phyloP scores from a whole-genome alignment of 2,113 vertebrate genomes.

The Pantherophis guttatus region DNA sequence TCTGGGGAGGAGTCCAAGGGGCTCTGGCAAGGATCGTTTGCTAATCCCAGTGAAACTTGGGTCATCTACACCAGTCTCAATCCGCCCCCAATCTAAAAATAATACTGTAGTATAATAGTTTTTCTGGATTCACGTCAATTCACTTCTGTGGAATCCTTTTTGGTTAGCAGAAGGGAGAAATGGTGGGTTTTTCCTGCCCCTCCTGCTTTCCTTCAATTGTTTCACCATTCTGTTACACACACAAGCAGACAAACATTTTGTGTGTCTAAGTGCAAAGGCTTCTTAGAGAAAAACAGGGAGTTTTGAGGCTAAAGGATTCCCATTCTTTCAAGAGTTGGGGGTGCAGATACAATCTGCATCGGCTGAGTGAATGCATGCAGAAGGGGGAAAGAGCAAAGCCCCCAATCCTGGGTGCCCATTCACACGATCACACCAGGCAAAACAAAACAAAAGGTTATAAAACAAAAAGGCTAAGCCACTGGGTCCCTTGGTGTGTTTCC shows the following conservation, averaged over 20 bases:
- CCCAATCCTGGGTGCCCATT: not conserved
- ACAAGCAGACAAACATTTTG: not conserved
- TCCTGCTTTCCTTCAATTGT: not conserved
- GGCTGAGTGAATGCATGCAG: not conserved
- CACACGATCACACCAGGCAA: not conserved
- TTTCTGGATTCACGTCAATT: not conserved
- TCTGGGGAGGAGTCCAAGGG: constrained; percentile 10
- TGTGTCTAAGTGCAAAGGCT: not conserved
- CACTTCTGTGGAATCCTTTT: not conserved
- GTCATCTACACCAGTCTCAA: not conserved
- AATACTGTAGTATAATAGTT: not conserved
- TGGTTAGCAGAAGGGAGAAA: not conserved
- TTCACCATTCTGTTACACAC: not conserved
- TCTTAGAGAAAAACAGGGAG: not conserved
- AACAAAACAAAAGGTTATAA: not conserved
- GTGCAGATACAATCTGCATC: not conserved
- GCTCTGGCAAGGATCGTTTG: not conserved
- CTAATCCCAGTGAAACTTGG: not conserved
- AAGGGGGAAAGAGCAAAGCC: not conserved
- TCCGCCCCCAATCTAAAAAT: not conserved
- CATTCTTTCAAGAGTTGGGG: not conserved
- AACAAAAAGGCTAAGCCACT: not conserved
- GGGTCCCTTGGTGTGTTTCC: not conserved
- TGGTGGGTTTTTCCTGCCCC: not conserved
- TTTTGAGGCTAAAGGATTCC: not conserved